These are phyloP conservation scores for Argopecten irradians DNA, from an alignment of 1,140 invertebrate species.

Conservation along the genomic window DNA sequence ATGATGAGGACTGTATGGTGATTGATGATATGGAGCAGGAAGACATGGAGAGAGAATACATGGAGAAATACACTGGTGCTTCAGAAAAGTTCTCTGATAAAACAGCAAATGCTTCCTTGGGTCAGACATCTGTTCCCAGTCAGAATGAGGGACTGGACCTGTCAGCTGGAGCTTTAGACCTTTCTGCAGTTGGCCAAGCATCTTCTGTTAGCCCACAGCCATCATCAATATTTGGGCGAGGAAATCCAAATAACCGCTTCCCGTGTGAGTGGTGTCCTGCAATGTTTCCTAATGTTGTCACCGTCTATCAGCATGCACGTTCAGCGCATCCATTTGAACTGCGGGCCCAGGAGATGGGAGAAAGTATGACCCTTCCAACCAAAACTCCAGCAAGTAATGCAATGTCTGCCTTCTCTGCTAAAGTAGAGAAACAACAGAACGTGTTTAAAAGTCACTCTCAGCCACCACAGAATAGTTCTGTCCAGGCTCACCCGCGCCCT, in stretches of 20 bases:
- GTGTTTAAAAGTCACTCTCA: neutral
- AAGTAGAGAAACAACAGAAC: neutral
- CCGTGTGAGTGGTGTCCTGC: slow-evolving; percentile 73
- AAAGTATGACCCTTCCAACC: slow-evolving; percentile 45
- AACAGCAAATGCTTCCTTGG: neutral
- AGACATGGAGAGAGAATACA: neutral
- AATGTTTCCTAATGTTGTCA: slow-evolving; percentile 64
- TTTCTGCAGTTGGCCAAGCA: slow-evolving; percentile 33
- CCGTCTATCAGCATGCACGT: slow-evolving; percentile 68
- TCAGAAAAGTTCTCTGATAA: neutral
- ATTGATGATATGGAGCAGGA: slow-evolving; percentile 25
- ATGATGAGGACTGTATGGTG: slow-evolving; percentile 36
- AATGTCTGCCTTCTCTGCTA: slow-evolving; percentile 14
- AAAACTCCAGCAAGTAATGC: slow-evolving; percentile 32
- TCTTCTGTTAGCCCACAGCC: neutral
- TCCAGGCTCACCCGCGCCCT: slow-evolving; percentile 38
- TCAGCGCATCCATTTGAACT: slow-evolving; percentile 65
- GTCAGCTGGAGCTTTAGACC: slow-evolving; percentile 48
- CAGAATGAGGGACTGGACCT: slow-evolving; percentile 38
- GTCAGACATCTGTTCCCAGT: neutral
- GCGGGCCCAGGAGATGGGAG: slow-evolving; percentile 63
- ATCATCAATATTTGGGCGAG: slow-evolving; percentile 32
- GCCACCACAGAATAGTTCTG: slow-evolving; percentile 31
- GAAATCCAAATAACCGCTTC: slow-evolving; percentile 32
- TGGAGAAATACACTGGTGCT: neutral